Base-by-base conservation (phyloP, 2,797 vertebrate species). In the Philypnodon macrostomus region DNA sequence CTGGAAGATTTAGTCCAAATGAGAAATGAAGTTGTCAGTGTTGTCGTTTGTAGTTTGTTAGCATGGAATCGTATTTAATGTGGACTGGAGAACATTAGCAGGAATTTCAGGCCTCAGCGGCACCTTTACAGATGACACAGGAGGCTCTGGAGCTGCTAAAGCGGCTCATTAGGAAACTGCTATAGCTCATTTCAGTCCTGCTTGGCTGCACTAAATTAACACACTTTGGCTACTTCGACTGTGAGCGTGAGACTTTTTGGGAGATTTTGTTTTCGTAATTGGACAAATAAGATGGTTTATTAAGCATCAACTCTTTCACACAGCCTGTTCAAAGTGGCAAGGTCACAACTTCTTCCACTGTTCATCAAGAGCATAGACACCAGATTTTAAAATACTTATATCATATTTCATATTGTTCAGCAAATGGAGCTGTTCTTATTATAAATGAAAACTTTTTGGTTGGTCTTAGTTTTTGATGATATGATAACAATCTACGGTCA, bases 101-200 rank as follows among this genome's bases (percentile, higher is more conserved):
- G 37, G 49, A n/a, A 57, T 65, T 70, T 64, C 52, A 4, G 67
- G 47, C 53, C 62, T 72, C 47, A 0, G 30, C 16, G 39, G 58
- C 56, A 31, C 51, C 73, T 75, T 75, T 67, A 49, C 11, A 6
- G 65, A 68, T 61, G 63, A 42, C 58, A 57, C 67, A 16, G 41
- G 58, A 69, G 62, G 61, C 56, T 52, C 57, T 1, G 27, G 50
- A 71, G 62, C 62, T 58, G 62, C 59, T 53, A 60, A 68, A 79
- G 63, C 61, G 61, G 54, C 73, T 79, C 67, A 65, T 80, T 75
- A 74, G 64, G 32, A 66, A 58, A 47, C 61, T 60, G 52, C 31
- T 58, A 45, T 51, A 37, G 58, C 42, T 19, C 14, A 8, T 55
- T 58, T 56, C 36, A 42, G 5, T 47, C 33, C 31, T 1, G 40